Base-by-base conservation (phyloP, 2,888 invertebrate species). In the Coenonympha glycerion region DNA sequence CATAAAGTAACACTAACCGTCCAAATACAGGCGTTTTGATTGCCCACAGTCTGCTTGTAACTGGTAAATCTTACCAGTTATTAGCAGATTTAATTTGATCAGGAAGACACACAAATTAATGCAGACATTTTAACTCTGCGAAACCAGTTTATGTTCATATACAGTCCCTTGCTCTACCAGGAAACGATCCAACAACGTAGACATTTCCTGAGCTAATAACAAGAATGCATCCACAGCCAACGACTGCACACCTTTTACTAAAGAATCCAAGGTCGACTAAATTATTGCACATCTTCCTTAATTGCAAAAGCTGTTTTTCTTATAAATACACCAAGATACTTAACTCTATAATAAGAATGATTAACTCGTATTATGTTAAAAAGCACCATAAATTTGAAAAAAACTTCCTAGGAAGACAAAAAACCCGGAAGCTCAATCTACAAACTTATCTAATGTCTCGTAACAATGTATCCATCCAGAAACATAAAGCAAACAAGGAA, bases 101-200 rank as follows among this genome's bases (percentile, higher is more conserved):
- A 47, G 18, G 36, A 47, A 21, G 37, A 30, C 28, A 41, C 11
- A 24, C 24, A 45, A n/a, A 34, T 22, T 3, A 34, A 45, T 34
- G 33, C 34, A 33, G 24, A 45, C 16, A 33, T 28, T n/a, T 51
- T 24, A 77, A 78, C 75, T 77, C 76, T 73, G 69, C 68, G 69
- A 77, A 83, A 81, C 83, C 82, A 82, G 83, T 83, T 79, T 65
- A 65, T 70, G 69, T 68, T 79, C 80, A 82, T 84, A 85, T 83
- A 33, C 26, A 26, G 9, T 3, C 13, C 11, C 78, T 74, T 74
- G 79, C 74, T 70, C 74, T 76, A 84, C 79, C 83, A 85, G 84
- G 84, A 84, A 84, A 82, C 76, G 76, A 71, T 70, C 42, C 30
- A 71, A 69, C 73, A 71, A 69, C 76, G 69, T 73, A 77, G 76